Conservation (phyloP, 2,113 vertebrate genomes). For the Castor canadensis region DNA sequence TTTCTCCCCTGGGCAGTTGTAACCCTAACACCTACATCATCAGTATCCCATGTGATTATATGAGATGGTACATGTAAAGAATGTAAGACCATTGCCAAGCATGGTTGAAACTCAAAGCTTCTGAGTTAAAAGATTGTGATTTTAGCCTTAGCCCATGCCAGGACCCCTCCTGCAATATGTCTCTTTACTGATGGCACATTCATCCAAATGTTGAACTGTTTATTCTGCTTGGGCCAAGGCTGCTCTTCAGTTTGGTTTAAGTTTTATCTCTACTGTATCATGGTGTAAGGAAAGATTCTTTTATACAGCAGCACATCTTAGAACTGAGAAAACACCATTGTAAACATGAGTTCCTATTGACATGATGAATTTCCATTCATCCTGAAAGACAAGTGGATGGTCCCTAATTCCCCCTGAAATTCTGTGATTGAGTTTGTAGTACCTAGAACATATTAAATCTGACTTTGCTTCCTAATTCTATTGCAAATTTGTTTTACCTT, state of each 20-base stretch:
- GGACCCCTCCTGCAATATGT: neutral
- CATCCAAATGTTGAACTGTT: neutral
- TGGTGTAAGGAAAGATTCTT: neutral
- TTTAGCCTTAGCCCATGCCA: neutral
- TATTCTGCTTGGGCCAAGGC: neutral
- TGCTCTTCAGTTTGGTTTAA: neutral
- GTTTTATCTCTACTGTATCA: neutral
- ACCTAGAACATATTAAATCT: neutral
- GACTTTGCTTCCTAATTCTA: neutral
- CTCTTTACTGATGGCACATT: neutral
- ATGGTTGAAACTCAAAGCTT: neutral
- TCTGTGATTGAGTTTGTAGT: neutral
- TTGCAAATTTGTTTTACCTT: conserved; percentile 27
- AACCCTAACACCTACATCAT: neutral
- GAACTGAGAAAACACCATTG: neutral
- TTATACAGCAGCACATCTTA: neutral
- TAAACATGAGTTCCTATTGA: neutral
- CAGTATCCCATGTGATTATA: neutral
- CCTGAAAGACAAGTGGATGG: neutral
- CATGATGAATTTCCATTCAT: neutral
- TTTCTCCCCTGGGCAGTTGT: neutral
- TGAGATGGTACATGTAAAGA: neutral
- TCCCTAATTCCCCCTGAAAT: neutral
- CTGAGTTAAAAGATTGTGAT: neutral
- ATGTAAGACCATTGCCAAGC: neutral